Base-by-base conservation (phyloP, 2,113 vertebrate species). In the Gopherus evgoodei region DNA sequence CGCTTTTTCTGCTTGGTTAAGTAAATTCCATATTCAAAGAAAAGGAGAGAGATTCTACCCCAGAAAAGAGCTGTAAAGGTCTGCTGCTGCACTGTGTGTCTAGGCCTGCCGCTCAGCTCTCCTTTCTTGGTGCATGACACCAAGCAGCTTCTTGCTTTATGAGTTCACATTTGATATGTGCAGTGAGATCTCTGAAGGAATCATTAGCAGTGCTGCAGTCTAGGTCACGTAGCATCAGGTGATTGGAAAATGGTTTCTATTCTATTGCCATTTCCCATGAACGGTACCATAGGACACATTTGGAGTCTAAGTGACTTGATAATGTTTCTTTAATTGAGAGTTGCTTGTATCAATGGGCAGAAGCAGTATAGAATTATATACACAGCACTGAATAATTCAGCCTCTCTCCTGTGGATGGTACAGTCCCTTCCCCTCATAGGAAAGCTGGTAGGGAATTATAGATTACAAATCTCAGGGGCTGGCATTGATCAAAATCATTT, bases 281-380 rank as follows among this genome's bases (percentile, higher is more conserved):
- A 65, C 2, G 35, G 27, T 31, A 25, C 76, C 49, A 27, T 1
- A 16, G 87, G 81, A 24, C 29, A 5, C 4, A 2, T 13, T 38
- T 50, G 9, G 14, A 44, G 31, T 29, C 69, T 3, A 13, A 62
- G 72, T 83, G 47, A 54, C 42, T 44, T 2, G 47, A 35, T 42
- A 12, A 0, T 16, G 16, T 2, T 44, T 1, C 8, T 13, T 49
- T n/a, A 16, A 8, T 2, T 38, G 57, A 47, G 38, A 83, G 38
- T 35, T 24, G 52, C 52, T 27, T 24, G 11, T 13, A 19, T 38
- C 44, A 21, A 38, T 57, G 54, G n/a, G 14, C 53, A 84, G 59
- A 29, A 59, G 17, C 22, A 84, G 19, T n/a, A 8, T 59, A 29
- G 47, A 44, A 42, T 44, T 78, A 38, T 78, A 27, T 25, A 16